phyloP scores from a whole-genome alignment of 2,888 invertebrate species.

The Cryptocheilus praepositus region DNA sequence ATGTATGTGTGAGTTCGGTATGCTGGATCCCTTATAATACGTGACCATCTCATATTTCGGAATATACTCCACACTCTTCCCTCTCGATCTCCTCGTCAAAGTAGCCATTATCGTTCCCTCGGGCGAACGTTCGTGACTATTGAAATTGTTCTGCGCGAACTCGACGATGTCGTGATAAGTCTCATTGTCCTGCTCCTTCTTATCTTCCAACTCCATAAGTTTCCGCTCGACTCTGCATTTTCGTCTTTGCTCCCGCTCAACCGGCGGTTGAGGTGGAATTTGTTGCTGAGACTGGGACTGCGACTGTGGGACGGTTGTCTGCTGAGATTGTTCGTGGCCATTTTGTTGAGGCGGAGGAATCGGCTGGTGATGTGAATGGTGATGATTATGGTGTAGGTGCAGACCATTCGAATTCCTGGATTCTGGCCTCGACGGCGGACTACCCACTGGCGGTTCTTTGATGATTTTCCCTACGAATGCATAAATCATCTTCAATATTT shows the following conservation, averaged over 20 bases:
- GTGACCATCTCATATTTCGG: slow-evolving; percentile 96
- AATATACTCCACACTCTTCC: slow-evolving; percentile 85
- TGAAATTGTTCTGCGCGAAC: slow-evolving; percentile 95
- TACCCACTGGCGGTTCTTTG: slow-evolving; percentile 60
- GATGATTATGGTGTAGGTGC: slow-evolving; percentile 48
- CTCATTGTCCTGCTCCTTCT: slow-evolving; percentile 76
- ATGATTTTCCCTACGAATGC: slow-evolving; percentile 51
- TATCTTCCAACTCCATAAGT: slow-evolving; percentile 86
- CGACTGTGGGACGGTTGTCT: slow-evolving; percentile 58
- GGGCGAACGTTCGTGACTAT: slow-evolving; percentile 89
- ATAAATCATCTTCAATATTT: no score
- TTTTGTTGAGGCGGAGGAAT: slow-evolving; percentile 61
- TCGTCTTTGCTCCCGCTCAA: slow-evolving; percentile 86
- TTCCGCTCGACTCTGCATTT: slow-evolving; percentile 91
- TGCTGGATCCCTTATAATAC: slow-evolving; percentile 90
- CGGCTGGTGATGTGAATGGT: slow-evolving; percentile 55
- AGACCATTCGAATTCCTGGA: slow-evolving; percentile 57
- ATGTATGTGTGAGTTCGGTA: slow-evolving; percentile 95
- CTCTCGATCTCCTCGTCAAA: slow-evolving; percentile 84
- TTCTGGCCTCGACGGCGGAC: slow-evolving; percentile 64
- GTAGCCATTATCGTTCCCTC: slow-evolving; percentile 94
- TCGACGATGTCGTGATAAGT: slow-evolving; percentile 88
- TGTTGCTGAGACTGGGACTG: slow-evolving; percentile 40
- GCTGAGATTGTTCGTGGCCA: slow-evolving; percentile 59
- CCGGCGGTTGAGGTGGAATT: slow-evolving; percentile 71